Conservation (phyloP, 2,113 vertebrate species). For the Stomatorhinus ivindoensis region DNA sequence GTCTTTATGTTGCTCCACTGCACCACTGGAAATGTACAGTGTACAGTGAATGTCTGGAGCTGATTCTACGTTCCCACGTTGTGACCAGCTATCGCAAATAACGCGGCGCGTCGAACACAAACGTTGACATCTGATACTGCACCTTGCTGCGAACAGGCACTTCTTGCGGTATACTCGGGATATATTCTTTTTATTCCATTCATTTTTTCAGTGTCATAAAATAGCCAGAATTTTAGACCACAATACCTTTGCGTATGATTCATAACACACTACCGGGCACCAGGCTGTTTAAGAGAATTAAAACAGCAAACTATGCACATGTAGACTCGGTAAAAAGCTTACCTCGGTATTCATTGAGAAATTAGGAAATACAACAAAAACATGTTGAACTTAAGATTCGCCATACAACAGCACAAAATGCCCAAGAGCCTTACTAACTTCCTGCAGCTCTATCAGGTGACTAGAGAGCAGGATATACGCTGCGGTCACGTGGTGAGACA, state of each 20-base stretch:
- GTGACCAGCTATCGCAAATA: background rate
- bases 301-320: background rate
- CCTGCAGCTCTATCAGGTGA: background rate
- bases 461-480: background rate
- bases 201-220: background rate
- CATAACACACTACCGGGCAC: background rate
- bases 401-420: too few relatives aligned
- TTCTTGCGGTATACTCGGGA: background rate
- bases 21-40: background rate
- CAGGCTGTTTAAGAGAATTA: background rate
- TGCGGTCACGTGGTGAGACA: background rate
- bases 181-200: background rate
- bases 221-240: background rate
- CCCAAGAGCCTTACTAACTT: background rate
- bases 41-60: background rate
- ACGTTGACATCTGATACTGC: background rate
- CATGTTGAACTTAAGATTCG: background rate
- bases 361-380: background rate
- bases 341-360: conserved; percentile 5
- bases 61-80: background rate
- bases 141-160: background rate
- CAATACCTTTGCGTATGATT: background rate
- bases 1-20: background rate
- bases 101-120: background rate
- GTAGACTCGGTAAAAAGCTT: background rate